Percentiles rank a stretch among this genome's conserved stretches.
Evolutionary conservation across 1,140 invertebrate genomes (phyloP).

Genomic region (Nasonia vitripennis): DNA sequence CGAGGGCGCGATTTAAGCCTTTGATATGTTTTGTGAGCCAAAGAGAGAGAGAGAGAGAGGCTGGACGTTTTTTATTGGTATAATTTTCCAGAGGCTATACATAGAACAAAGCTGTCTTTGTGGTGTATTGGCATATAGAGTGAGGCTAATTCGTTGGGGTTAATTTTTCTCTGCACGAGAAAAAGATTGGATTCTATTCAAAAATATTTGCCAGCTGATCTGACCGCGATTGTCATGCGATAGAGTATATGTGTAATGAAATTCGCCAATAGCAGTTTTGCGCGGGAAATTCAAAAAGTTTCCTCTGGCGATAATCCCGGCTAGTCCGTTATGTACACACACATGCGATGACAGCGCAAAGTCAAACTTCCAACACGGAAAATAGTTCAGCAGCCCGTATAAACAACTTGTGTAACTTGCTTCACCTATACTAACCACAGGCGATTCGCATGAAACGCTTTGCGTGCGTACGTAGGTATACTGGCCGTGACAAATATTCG

Average conservation of each 20-base stretch:
- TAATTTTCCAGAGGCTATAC: background rate
- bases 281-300: conserved; percentile 23
- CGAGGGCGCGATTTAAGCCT: background rate
- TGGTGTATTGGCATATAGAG: too few relatives aligned
- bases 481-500: too few relatives aligned
- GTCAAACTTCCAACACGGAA: background rate
- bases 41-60: background rate
- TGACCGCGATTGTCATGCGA: background rate
- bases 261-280: background rate
- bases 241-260: background rate
- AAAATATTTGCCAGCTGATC: too few relatives aligned
- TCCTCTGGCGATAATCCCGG: conserved; percentile 2
- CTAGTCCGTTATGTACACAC: background rate
- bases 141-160: too few relatives aligned
- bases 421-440: background rate
- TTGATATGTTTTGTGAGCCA: background rate
- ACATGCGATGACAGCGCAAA: conserved; percentile 6
- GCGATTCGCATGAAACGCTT: background rate
- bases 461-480: too few relatives aligned
- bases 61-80: background rate
- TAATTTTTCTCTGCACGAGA: too few relatives aligned
- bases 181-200: too few relatives aligned
- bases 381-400: background rate
- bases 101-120: too few relatives aligned
- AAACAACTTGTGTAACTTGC: background rate